Evolutionary conservation across 2,113 vertebrate genomes (phyloP).

Genomic region (Anser brachyrhynchus): DNA sequence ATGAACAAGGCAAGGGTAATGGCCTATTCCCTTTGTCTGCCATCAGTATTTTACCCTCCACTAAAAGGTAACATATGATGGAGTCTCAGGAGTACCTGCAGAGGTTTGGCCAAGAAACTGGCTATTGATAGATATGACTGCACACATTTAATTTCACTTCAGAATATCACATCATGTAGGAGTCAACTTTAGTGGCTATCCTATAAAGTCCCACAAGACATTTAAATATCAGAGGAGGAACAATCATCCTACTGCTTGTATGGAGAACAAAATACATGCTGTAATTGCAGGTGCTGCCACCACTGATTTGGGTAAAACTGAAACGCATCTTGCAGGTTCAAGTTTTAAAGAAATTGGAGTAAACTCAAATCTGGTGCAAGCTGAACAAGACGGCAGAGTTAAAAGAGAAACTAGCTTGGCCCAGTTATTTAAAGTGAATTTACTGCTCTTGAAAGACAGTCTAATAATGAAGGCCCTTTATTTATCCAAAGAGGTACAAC

Average conservation of each 20-base stretch:
- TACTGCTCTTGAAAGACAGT: background rate
- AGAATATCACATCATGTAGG: background rate
- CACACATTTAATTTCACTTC: background rate
- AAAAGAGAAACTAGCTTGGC: background rate
- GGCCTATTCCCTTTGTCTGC: background rate
- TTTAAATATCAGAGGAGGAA: background rate
- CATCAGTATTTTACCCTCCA: background rate
- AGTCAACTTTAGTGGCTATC: background rate
- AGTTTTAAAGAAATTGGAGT: background rate
- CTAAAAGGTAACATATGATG: fast-evolving
- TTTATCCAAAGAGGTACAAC: background rate
- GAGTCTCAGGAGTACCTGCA: background rate
- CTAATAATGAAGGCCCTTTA: background rate
- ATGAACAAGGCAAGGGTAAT: background rate
- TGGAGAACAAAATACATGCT: background rate
- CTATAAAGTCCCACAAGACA: background rate
- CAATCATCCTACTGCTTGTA: background rate
- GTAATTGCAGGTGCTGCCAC: background rate
- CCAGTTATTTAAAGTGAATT: background rate
- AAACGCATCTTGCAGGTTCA: background rate
- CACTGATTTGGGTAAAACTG: background rate
- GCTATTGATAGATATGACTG: background rate
- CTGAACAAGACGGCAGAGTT: background rate
- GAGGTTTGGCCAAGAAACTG: background rate
- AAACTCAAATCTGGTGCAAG: background rate